These are phyloP conservation scores for Harmothoe impar DNA, from an alignment of 2,888 invertebrate genomes.

Conservation along the genomic window DNA sequence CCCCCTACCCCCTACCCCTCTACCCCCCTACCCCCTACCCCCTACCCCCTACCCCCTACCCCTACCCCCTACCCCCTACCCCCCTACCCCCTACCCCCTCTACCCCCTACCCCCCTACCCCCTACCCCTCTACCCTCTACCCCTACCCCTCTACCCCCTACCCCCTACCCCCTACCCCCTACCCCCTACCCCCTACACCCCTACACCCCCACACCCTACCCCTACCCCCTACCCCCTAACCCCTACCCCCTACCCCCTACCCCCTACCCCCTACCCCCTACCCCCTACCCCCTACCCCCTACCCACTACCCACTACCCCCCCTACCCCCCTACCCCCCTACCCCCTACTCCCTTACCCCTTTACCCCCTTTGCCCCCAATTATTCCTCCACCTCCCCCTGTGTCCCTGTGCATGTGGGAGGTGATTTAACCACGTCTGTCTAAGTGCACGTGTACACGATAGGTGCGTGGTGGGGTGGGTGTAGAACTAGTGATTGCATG, in stretches of 20 bases:
- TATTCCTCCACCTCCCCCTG: background rate
- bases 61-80: background rate
- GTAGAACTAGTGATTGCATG: too few relatives aligned
- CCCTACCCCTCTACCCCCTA: too few relatives aligned
- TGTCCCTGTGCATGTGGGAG: too few relatives aligned
- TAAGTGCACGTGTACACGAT: too few relatives aligned
- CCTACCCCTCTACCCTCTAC: background rate
- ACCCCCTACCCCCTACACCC: background rate
- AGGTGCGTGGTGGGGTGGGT: too few relatives aligned
- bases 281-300: background rate
- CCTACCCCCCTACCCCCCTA: background rate
- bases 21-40: background rate
- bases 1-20: background rate
- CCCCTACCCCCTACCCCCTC: background rate
- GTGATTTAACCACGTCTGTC: too few relatives aligned
- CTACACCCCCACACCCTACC: background rate
- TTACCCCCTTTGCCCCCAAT: background rate
- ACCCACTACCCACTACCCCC: background rate
- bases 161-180: background rate
- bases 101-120: background rate
- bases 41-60: background rate
- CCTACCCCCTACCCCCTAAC: background rate
- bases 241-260: background rate
- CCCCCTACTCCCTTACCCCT: background rate
- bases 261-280: background rate